A percentile compares a stretch with the other conserved stretches of the same genome.
Conservation (phyloP, 2,113 vertebrate species). For the Channa argus region DNA sequence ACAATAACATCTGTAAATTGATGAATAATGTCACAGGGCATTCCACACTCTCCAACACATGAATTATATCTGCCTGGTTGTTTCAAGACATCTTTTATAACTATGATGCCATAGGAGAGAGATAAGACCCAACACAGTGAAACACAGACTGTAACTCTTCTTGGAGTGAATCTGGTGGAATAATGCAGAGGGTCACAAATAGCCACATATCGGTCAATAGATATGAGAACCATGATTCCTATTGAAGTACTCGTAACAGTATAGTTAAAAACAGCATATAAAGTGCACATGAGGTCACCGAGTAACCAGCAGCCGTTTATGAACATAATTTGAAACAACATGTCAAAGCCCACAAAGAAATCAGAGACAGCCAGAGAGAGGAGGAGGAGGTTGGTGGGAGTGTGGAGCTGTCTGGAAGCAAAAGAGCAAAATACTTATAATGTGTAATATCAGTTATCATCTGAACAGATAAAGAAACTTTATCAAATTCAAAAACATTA, state of each 20-base stretch:
- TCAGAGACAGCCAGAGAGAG: slow-evolving; percentile 64
- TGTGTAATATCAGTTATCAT: too few species aligned
- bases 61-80: slow-evolving; percentile 6
- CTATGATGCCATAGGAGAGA: not conserved
- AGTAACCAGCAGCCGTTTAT: slow-evolving; percentile 42
- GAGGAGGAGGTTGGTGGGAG: slow-evolving; percentile 71
- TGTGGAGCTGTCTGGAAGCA: slow-evolving; percentile 67
- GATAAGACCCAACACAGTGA: slow-evolving; percentile 38
- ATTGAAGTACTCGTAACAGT: slow-evolving; percentile 20
- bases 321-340: slow-evolving; percentile 26
- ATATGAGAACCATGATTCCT: slow-evolving; percentile 49
- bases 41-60: slow-evolving; percentile 35
- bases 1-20: too few species aligned
- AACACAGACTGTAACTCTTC: slow-evolving; percentile 1
- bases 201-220: slow-evolving; percentile 39
- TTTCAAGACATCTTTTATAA: slow-evolving; percentile 2
- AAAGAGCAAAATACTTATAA: too few species aligned
- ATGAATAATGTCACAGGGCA: too few species aligned
- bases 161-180: slow-evolving; percentile 7
- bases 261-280: slow-evolving; percentile 7
- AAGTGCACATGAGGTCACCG: slow-evolving; percentile 26
- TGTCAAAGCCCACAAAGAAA: slow-evolving; percentile 29
- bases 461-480: too few species aligned
- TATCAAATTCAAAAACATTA: too few species aligned
- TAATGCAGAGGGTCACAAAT: slow-evolving; percentile 44